A percentile compares a stretch with the other conserved stretches of the same genome.
Conservation (phyloP, 1,140 invertebrate genomes). For the Stegodyphus mimosarum region DNA sequence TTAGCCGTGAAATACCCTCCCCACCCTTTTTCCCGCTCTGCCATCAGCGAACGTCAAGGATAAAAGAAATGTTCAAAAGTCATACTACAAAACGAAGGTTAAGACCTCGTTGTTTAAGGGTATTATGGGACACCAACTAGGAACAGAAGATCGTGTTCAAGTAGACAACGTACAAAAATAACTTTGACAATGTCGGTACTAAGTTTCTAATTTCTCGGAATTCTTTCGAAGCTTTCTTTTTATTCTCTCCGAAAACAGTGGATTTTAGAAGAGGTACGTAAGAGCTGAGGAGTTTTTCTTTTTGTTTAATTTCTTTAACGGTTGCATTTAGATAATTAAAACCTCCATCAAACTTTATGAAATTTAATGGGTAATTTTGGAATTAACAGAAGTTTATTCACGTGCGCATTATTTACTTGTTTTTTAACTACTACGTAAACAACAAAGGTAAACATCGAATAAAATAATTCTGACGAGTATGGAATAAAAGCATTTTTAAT, state of each 20-base stretch:
- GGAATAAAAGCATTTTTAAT: too few species aligned
- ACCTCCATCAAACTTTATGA: too few species aligned
- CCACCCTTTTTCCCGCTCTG: background rate
- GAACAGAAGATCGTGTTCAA: background rate
- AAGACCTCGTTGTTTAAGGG: conserved; percentile 26
- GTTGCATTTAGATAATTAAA: too few species aligned
- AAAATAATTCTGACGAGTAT: too few species aligned
- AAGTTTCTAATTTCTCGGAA: conserved; percentile 4
- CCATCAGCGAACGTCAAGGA: conserved; percentile 27
- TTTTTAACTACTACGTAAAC: too few species aligned
- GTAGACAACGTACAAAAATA: background rate
- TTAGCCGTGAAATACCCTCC: conserved; percentile 6
- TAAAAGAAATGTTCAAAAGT: background rate
- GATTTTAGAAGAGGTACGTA: background rate
- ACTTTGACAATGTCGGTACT: background rate
- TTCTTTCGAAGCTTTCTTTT: background rate
- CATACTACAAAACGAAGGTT: conserved; percentile 21
- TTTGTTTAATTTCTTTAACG: too few species aligned
- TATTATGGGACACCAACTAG: background rate
- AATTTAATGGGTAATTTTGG: too few species aligned
- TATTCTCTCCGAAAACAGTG: background rate
- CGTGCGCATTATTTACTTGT: too few species aligned
- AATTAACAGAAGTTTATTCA: too few species aligned
- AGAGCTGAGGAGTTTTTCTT: too few species aligned
- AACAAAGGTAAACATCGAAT: too few species aligned